phyloP scores from a whole-genome alignment of 53 echinoderm and acorn worm genomes.

The Temnopleurus reevesii region DNA sequence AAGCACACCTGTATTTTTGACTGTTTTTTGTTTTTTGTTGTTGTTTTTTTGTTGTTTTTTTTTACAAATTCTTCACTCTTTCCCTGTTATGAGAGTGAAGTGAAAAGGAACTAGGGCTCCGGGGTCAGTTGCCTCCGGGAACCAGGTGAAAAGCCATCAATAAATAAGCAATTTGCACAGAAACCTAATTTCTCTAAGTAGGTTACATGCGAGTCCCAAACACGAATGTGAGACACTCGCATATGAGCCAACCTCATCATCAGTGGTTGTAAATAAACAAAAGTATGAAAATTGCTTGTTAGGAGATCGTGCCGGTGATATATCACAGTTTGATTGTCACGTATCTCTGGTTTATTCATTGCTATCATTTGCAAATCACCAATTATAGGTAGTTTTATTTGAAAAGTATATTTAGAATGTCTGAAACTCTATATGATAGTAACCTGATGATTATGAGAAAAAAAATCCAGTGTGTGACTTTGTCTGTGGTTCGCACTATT shows the following conservation, averaged over 20 bases:
- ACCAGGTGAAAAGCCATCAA: not conserved
- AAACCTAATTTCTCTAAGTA: slow-evolving; percentile 17
- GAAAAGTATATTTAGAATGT: too few relatives aligned
- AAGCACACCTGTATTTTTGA: too few relatives aligned
- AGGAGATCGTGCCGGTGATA: not conserved
- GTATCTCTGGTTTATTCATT: not conserved
- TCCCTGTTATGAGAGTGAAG: not conserved
- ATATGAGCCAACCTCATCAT: not conserved
- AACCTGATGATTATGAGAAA: too few relatives aligned
- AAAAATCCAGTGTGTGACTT: too few relatives aligned
- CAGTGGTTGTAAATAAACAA: not conserved
- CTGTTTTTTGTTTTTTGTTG: too few relatives aligned
- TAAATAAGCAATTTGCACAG: slow-evolving; percentile 25
- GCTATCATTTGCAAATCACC: not conserved
- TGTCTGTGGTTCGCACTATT: too few relatives aligned
- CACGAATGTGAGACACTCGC: not conserved
- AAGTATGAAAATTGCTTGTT: not conserved
- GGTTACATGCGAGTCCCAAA: not conserved
- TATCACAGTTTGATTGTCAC: not conserved
- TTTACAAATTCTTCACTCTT: too few relatives aligned
- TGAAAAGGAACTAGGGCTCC: not conserved
- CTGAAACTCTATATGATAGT: too few relatives aligned
- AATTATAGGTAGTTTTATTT: not conserved
- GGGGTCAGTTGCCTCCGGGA: not conserved
- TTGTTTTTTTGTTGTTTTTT: too few relatives aligned